Conservation (phyloP, 2,113 vertebrate species). For the Eudyptes chrysolophus region DNA sequence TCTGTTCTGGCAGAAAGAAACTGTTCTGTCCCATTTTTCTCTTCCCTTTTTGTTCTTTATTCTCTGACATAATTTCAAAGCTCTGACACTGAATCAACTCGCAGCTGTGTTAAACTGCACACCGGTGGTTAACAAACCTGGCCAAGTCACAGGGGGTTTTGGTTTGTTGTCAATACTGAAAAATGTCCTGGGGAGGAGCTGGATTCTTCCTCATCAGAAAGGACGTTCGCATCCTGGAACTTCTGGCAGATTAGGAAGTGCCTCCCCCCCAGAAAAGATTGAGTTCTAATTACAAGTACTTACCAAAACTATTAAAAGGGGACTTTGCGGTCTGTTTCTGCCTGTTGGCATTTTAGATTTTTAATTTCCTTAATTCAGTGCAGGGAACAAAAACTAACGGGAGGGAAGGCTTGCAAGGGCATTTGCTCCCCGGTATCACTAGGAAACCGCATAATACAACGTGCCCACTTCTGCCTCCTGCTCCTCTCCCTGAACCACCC, state of each 20-base stretch:
- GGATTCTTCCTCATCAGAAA: not conserved
- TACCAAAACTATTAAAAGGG: not conserved
- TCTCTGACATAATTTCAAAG: not conserved
- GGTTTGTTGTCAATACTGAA: not conserved
- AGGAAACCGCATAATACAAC: not conserved
- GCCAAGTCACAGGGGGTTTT: not conserved
- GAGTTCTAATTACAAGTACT: not conserved
- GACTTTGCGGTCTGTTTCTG: not conserved
- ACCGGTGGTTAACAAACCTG: not conserved
- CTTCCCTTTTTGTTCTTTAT: not conserved
- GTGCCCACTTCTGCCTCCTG: not conserved
- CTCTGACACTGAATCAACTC: not conserved
- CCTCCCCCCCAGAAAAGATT: not conserved
- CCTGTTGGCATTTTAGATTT: not conserved
- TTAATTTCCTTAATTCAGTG: not conserved
- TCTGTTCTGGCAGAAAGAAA: not conserved
- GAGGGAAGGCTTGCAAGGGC: not conserved
- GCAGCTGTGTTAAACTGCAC: not conserved
- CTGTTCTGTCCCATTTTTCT: not conserved
- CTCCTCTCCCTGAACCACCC: not conserved
- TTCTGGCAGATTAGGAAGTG: not conserved
- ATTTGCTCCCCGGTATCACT: rapidly evolving
- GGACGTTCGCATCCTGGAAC: not conserved
- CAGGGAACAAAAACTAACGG: not conserved
- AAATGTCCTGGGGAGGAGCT: not conserved